phyloP scores from a whole-genome alignment of 2,113 vertebrate genomes.

The Paralichthys olivaceus region DNA sequence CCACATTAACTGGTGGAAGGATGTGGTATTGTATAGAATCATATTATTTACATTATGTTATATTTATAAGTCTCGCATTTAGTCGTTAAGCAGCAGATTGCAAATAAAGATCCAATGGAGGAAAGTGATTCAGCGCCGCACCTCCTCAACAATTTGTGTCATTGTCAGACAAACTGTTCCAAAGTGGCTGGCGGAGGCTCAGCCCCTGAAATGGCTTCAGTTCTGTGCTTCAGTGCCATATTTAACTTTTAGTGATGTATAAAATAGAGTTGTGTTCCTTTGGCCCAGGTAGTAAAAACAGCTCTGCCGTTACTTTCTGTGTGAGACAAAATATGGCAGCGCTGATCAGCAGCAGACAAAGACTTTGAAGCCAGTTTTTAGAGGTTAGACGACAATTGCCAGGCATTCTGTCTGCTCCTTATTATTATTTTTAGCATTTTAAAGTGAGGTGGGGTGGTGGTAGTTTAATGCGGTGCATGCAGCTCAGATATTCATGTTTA shows the following conservation, averaged over 20 bases:
- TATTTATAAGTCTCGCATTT: not conserved
- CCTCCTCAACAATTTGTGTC: conserved; percentile 36
- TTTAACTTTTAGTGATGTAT: conserved; percentile 63
- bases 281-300: conserved; percentile 36
- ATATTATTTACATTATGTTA: not conserved
- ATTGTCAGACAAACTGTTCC: conserved; percentile 13
- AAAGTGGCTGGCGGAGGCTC: conserved; percentile 40
- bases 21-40: not conserved
- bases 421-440: conserved; percentile 47
- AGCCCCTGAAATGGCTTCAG: conserved; percentile 26
- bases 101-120: conserved; percentile 21
- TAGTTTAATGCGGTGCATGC: conserved; percentile 51
- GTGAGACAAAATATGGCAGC: conserved; percentile 35
- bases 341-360: conserved; percentile 34
- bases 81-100: conserved; percentile 14
- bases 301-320: conserved; percentile 32
- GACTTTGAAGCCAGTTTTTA: conserved; percentile 65
- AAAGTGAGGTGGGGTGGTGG: conserved; percentile 21
- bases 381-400: conserved; percentile 57
- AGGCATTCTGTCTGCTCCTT: conserved; percentile 43
- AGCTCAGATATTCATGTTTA: conserved; percentile 26
- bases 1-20: no score
- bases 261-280: conserved; percentile 47
- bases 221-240: conserved; percentile 52
- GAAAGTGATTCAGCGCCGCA: not conserved